Evolutionary conservation across 2,888 invertebrate species (phyloP), one percentile per base, ranked within the genome.

Genomic region (Ashinkailepas kermadecensis): DNA sequence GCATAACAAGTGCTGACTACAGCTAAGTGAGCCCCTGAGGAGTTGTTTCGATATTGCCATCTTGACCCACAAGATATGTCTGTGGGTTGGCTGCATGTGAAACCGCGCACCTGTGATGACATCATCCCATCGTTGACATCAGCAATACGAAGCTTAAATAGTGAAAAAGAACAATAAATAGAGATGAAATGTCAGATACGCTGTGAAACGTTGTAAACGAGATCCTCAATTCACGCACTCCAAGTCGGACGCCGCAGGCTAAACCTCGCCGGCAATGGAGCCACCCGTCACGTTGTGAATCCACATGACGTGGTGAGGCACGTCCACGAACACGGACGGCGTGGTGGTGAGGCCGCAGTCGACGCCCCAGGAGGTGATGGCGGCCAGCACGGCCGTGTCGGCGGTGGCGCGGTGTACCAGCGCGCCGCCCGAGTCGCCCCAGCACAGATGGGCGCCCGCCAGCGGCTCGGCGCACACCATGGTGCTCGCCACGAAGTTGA

Each of bases 381-480:
- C 74, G 54, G 74, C 74, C 54, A 74, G 74, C 74, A 74, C 74
- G 13, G 39, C 39, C 11, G 54, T 10, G 21, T 2, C 6, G 8
- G 54, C 7, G 23, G 15, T 15, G 39, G 10, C 21, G 74, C 4
- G 13, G 56, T 8, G 18, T 10, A 21, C 74, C 74, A 74, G 74
- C 54, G 18, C 74, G 74, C 74, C 74, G 74, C 74, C 74, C 9
- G 54, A 56, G 74, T 74, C 74, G 56, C 74, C 74, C 74, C 74
- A 74, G 74, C 74, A 74, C 21, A 74, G 74, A 0, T 21, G 7
- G 74, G 56, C 23, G 56, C 18, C 18, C 18, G 15, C 54, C 21
- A 56, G 21, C 21, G 74, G 54, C 74, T 12, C 74, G 1, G 74
- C 74, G 21, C 74, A 74, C 74, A 74, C 23, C 74, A 74, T 74